Evolutionary conservation across 2,113 vertebrate species (phyloP).

Genomic region (Hymenochirus boettgeri): DNA sequence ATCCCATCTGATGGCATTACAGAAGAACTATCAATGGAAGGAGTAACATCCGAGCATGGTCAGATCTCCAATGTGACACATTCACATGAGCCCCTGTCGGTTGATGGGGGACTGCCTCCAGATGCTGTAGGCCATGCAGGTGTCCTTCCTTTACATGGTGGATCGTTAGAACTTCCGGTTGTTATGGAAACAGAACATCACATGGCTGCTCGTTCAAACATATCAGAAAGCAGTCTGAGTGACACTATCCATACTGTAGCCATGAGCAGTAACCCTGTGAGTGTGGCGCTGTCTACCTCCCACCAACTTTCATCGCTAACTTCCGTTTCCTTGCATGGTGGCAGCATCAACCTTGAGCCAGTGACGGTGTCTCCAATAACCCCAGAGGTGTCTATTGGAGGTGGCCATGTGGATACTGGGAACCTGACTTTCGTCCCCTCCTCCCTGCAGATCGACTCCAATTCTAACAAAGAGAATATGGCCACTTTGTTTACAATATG

Average conservation of each 20-base stretch:
- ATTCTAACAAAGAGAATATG: conserved; percentile 93
- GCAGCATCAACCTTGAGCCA: conserved; percentile 83
- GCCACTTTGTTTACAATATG: conserved; percentile 87
- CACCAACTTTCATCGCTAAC: conserved; percentile 82
- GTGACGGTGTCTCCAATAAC: conserved; percentile 89
- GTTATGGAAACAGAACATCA: conserved; percentile 91
- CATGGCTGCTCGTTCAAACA: conserved; percentile 60
- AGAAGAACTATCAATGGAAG: conserved; percentile 83
- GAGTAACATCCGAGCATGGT: conserved; percentile 75
- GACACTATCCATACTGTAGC: conserved; percentile 83
- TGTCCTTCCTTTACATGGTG: conserved; percentile 82
- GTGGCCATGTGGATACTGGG: conserved; percentile 73
- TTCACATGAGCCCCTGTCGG: conserved; percentile 70
- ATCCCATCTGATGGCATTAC: conserved; percentile 87
- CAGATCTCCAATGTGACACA: conserved; percentile 74
- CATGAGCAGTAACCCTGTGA: conserved; percentile 83
- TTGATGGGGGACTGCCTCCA: conserved; percentile 64
- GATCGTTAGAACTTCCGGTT: conserved; percentile 85
- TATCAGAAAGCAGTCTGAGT: conserved; percentile 70
- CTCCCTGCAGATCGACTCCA: conserved; percentile 85
- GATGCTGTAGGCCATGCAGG: conserved; percentile 76
- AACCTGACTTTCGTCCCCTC: conserved; percentile 88
- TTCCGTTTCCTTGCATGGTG: conserved; percentile 82
- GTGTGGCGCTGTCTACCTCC: conserved; percentile 87
- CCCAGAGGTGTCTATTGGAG: conserved; percentile 85